phyloP scores from a whole-genome alignment of 1,140 invertebrate species.

The Drosophila lowei region DNA sequence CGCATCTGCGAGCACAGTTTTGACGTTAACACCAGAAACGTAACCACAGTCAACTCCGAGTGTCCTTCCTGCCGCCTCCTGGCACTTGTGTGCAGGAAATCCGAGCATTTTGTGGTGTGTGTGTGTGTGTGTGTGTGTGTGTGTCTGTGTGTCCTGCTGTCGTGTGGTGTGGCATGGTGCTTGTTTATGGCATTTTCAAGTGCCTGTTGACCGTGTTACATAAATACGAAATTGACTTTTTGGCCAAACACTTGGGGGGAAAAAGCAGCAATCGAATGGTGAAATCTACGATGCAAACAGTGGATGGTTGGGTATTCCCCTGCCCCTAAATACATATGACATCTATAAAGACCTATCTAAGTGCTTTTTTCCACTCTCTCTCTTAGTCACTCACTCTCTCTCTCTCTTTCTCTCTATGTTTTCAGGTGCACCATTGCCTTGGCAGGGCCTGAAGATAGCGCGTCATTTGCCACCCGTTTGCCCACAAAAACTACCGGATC shows the following conservation, averaged over 20 bases:
- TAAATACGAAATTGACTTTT: slow-evolving; percentile 78
- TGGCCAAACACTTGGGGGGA: slow-evolving; percentile 41
- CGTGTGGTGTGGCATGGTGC: slow-evolving; percentile 32
- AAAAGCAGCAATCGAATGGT: slow-evolving; percentile 60
- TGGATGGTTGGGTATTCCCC: neutral
- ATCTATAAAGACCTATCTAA: too few relatives aligned
- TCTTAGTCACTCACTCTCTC: neutral
- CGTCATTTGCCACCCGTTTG: slow-evolving; percentile 92
- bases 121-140: slow-evolving; percentile 3
- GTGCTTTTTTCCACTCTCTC: too few relatives aligned
- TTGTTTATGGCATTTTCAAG: slow-evolving; percentile 72
- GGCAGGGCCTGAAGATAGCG: slow-evolving; percentile 88
- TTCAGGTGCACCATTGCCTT: slow-evolving; percentile 87
- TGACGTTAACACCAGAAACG: slow-evolving; percentile 64
- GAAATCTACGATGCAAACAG: slow-evolving; percentile 18
- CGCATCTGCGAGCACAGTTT: slow-evolving; percentile 34
- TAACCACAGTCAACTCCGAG: slow-evolving; percentile 64
- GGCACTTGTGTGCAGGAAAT: slow-evolving; percentile 52
- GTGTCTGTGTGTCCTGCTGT: slow-evolving; percentile 1
- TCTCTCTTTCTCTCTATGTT: neutral
- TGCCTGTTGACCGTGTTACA: slow-evolving; percentile 73
- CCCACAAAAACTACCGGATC: slow-evolving; percentile 89
- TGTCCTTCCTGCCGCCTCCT: slow-evolving; percentile 2
- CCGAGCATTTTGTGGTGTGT: slow-evolving; percentile 9
- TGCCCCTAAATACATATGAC: neutral